Evolutionary conservation across 2,113 vertebrate species (phyloP).

Genomic region (Sceloporus tristichus): DNA sequence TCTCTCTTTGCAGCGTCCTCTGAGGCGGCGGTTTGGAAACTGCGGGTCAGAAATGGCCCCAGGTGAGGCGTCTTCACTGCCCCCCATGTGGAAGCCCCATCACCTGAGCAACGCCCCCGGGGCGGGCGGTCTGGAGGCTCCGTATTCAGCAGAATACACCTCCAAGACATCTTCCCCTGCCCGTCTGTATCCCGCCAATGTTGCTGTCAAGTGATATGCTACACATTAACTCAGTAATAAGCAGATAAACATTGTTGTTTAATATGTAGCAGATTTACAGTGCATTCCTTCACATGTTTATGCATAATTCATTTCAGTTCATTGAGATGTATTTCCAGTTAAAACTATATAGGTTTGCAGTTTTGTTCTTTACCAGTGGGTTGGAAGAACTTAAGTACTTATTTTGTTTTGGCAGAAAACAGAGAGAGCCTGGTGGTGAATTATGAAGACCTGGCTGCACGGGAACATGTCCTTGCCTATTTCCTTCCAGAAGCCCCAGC

Average conservation of each 20-base stretch:
- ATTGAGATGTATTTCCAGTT: neutral
- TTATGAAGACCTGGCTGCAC: constrained; percentile 94
- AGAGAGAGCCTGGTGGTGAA: constrained; percentile 95
- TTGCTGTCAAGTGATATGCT: neutral
- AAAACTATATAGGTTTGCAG: neutral
- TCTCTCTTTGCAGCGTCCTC: too few species aligned
- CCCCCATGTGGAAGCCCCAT: too few species aligned
- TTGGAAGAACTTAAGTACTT: fast-evolving
- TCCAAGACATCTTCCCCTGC: too few species aligned
- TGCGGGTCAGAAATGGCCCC: too few species aligned
- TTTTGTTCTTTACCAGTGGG: neutral
- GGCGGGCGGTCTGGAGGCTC: too few species aligned
- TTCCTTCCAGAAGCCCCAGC: constrained; percentile 95
- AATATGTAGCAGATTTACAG: neutral
- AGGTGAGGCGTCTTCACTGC: too few species aligned
- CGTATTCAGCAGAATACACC: too few species aligned
- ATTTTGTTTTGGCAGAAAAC: constrained; percentile 83
- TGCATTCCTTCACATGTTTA: neutral
- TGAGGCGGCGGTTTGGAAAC: too few species aligned
- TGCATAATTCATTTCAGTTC: neutral
- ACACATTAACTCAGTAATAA: neutral
- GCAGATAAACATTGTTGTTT: neutral
- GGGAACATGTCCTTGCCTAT: constrained; percentile 96
- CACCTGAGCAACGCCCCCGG: too few species aligned
- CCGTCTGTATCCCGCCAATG: too few species aligned